Evolutionary conservation across 2,797 vertebrate genomes (phyloP), one percentile per base, ranked within the genome.

Genomic region (Margarornis squamiger): DNA sequence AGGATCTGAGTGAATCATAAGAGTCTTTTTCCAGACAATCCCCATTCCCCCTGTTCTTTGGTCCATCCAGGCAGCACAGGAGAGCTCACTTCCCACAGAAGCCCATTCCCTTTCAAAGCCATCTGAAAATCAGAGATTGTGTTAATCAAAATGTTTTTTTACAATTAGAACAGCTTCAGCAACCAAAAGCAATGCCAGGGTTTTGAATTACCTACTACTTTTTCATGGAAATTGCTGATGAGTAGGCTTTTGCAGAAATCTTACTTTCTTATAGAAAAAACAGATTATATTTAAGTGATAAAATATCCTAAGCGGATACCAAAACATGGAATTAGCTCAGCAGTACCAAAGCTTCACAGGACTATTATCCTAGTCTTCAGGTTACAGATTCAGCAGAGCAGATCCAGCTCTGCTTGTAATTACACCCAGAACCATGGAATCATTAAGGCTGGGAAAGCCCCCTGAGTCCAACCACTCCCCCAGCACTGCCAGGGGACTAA

Each of bases 21-120:
- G 39, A 45, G n/a, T 14, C 27, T 61, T 72, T 46, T 92, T 71
- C 71, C 89, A 74, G 41, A 67, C 57, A 77, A 43, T 29, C 46
- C 6, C 49, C 6, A 12, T 48, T 86, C 48, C 52, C 62, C 30
- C 36, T 14, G 6, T 38, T 46, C 68, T 74, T 67, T 7, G 20
- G 48, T 38, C 36, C 1, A 0, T 38, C 26, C 65, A 24, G 20
- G 77, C 71, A 48, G 52, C 32, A 48, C 0, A 0, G 39, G 54
- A 87, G 63, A 76, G 17, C 49, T 82, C 59, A 5, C 36, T 79
- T 75, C 32, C 34, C 41, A 43, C 72, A 91, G 93, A 79, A 86
- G 63, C 63, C 59, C 3, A 1, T 6, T 61, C 29, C 57, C 27
- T 80, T 65, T 51, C 76, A 32, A 70, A 92, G 38, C 62, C 30